Percentiles rank a stretch among this genome's conserved stretches.
Conservation (phyloP, 2,797 vertebrate genomes). For the Microcaecilia unicolor region DNA sequence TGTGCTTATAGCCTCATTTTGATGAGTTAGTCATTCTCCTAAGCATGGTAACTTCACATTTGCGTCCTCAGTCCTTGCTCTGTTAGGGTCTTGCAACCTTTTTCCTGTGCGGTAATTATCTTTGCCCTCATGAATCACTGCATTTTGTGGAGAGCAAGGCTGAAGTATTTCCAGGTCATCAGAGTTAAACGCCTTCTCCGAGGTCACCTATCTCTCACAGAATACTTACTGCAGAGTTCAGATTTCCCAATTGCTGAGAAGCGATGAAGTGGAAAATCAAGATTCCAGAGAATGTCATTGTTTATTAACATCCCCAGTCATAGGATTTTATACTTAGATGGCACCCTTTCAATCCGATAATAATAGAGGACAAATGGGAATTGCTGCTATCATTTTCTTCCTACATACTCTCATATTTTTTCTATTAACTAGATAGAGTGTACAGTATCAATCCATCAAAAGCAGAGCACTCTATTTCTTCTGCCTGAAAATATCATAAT, state of each 20-base stretch:
- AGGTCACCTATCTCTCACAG: background rate
- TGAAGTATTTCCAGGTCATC: constrained; percentile 14
- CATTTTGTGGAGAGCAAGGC: constrained; percentile 13
- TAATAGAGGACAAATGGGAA: too few relatives aligned
- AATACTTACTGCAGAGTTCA: background rate
- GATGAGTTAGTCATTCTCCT: accelerated
- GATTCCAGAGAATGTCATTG: background rate
- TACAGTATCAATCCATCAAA: too few relatives aligned
- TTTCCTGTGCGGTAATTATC: background rate
- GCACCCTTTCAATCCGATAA: too few relatives aligned
- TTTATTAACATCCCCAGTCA: too few relatives aligned
- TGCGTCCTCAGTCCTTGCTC: background rate
- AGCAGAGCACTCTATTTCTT: too few relatives aligned
- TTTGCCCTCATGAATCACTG: constrained; percentile 9
- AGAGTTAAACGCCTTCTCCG: background rate
- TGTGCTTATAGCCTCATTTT: constrained; percentile 2
- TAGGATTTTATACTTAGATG: too few relatives aligned
- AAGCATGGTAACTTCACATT: constrained; percentile 15
- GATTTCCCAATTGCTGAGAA: background rate
- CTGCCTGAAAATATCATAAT: too few relatives aligned
- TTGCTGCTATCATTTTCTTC: too few relatives aligned
- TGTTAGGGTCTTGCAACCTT: constrained; percentile 2
- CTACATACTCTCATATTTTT: too few relatives aligned
- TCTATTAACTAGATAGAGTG: too few relatives aligned
- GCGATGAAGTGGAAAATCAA: constrained; percentile 9